These are phyloP conservation scores for Tachyglossus aculeatus DNA, from an alignment of 2,797 vertebrate species.

Conservation along the genomic window DNA sequence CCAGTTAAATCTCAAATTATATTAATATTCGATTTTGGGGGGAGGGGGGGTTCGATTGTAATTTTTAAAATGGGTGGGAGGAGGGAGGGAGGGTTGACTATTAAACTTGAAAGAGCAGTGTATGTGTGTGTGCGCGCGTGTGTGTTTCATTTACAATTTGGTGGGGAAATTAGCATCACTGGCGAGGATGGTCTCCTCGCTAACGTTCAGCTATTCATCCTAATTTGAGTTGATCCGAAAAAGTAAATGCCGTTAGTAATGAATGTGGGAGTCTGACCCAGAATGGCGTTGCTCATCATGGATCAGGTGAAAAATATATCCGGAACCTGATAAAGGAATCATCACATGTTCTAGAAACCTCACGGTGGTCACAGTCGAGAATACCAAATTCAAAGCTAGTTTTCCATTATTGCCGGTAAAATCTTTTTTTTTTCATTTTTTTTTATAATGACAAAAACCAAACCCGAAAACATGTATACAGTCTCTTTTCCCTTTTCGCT, in stretches of 20 bases:
- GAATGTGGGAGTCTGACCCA: constrained; percentile 54
- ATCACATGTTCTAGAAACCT: constrained; percentile 56
- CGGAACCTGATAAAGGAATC: constrained; percentile 51
- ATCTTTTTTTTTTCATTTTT: constrained; percentile 31
- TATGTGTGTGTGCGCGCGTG: too few relatives aligned
- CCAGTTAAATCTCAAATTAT: constrained; percentile 86
- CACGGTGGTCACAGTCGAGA: constrained; percentile 58
- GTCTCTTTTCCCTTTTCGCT: constrained; percentile 35
- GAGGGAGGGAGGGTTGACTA: constrained; percentile 55
- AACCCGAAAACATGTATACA: constrained; percentile 19
- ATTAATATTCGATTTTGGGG: constrained; percentile 83
- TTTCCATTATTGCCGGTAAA: constrained; percentile 53
- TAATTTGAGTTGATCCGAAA: constrained; percentile 39
- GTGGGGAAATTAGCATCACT: constrained; percentile 56
- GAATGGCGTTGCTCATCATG: constrained; percentile 43
- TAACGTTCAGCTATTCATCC: constrained; percentile 49
- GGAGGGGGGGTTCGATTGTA: constrained; percentile 56
- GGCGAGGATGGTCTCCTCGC: constrained; percentile 23
- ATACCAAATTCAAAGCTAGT: constrained; percentile 41
- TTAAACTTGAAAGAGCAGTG: constrained; percentile 44
- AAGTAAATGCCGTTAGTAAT: constrained; percentile 38
- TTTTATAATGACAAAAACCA: not conserved
- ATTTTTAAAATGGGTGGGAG: constrained; percentile 50
- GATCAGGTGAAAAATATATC: constrained; percentile 20
- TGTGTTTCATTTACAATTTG: constrained; percentile 48